These are phyloP conservation scores for Ochotona curzoniae DNA, from an alignment of 2,113 vertebrate genomes.

Conservation along the genomic window DNA sequence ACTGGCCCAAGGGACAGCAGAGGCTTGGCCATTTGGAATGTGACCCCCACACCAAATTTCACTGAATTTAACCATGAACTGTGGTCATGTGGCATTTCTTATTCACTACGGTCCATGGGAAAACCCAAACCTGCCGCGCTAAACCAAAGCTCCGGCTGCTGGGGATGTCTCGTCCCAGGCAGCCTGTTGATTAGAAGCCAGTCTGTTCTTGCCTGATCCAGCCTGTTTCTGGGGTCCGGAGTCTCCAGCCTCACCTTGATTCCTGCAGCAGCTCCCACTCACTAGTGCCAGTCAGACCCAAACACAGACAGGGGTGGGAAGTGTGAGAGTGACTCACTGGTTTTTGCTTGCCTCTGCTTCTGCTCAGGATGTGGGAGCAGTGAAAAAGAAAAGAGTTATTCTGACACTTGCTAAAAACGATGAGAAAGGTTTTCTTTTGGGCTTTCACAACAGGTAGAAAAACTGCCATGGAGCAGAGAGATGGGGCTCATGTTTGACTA, in stretches of 20 bases:
- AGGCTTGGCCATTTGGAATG: neutral
- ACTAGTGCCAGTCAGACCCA: neutral
- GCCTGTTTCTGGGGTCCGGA: neutral
- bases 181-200: neutral
- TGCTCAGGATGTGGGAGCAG: slow-evolving; percentile 1
- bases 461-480: neutral
- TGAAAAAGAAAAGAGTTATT: neutral
- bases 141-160: neutral
- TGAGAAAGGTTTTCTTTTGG: neutral
- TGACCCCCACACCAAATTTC: neutral
- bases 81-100: neutral
- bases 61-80: neutral
- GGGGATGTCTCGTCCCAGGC: accelerated
- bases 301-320: neutral
- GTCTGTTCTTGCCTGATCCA: neutral
- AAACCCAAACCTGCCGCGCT: neutral
- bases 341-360: neutral
- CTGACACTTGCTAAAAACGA: neutral
- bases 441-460: no score
- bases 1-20: neutral
- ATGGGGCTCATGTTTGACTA: neutral
- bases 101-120: neutral
- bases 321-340: slow-evolving; percentile 25
- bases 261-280: neutral
- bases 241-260: neutral